Base-by-base conservation (phyloP, 2,113 vertebrate genomes). In the Ammodytes marinus region DNA sequence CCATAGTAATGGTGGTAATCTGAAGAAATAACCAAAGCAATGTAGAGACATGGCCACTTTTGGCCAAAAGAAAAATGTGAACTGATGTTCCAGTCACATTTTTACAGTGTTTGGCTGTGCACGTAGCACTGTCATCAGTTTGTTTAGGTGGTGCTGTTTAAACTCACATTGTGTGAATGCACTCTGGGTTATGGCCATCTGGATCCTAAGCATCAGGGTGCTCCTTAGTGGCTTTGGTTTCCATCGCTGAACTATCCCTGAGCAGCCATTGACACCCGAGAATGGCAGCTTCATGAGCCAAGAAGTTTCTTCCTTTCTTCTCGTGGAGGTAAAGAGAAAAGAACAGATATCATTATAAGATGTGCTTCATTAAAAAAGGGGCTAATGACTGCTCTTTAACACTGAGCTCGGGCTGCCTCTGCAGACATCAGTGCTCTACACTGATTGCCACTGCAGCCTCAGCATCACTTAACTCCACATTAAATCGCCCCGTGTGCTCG, bases 381-480 rank as follows among this genome's bases (percentile, higher is more conserved):
- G 83, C 90, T 94, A 95, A 95, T 93, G 89, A 86, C 70, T 82
- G 86, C 85, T 94, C 88, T 94, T 91, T 94, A 93, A 84, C 80
- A 49, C 66, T 2, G 74, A 77, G 84, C 88, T 52, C 46, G 72
- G 79, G 78, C 86, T 86, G 85, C 79, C 87, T 89, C 76, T 87
- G 87, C 90, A 91, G 89, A 90, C 89, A 92, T 84, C 89, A 85
- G 83, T 85, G 86, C 86, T 89, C 87, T 68, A 68, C 86, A 59
- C 86, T 86, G 90, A 92, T 93, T 94, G 89, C 84, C 59, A 79
- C 86, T 89, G 91, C 87, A 87, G 89, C 88, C 81, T 93, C 93
- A 85, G 92, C 87, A 92, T 93, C 92, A 93, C 90, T 93, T 93
- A 93, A 88, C 90, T 88, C 89, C 83, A 89, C 88, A 91, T 94